These are phyloP conservation scores for Artibeus lituratus DNA, from an alignment of 2,797 vertebrate genomes.

Conservation along the genomic window DNA sequence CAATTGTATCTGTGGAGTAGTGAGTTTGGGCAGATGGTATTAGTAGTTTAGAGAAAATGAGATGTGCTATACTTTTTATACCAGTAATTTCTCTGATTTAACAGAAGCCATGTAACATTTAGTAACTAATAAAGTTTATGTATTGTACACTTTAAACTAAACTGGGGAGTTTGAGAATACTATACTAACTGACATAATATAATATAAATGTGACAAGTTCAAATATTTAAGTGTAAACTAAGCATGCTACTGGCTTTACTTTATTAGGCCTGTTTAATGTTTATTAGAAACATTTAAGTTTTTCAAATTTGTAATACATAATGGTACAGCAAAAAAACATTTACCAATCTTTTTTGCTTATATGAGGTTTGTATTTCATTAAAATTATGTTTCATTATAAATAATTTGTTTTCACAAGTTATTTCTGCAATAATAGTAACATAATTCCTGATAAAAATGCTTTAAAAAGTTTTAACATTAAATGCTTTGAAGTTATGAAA, in stretches of 20 bases:
- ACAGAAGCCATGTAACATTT: neutral
- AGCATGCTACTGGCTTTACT: neutral
- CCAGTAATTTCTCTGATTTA: neutral
- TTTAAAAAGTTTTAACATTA: neutral
- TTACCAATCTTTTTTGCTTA: neutral
- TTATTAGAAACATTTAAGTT: neutral
- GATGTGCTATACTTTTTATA: neutral
- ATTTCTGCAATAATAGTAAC: neutral
- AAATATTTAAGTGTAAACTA: neutral
- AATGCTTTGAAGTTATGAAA: conserved; percentile 45
- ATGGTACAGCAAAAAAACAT: neutral
- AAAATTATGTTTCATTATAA: neutral
- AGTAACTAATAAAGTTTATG: neutral
- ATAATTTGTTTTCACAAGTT: neutral
- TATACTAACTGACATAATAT: neutral
- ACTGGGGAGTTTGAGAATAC: neutral
- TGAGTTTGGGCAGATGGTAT: neutral
- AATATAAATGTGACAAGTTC: neutral
- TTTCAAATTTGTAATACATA: neutral
- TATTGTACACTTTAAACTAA: neutral
- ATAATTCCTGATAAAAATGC: neutral
- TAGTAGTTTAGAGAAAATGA: neutral
- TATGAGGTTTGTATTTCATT: neutral
- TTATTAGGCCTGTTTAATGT: neutral
- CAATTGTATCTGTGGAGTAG: neutral